Conservation (phyloP, 2,888 invertebrate genomes). For the Phortica magna region DNA sequence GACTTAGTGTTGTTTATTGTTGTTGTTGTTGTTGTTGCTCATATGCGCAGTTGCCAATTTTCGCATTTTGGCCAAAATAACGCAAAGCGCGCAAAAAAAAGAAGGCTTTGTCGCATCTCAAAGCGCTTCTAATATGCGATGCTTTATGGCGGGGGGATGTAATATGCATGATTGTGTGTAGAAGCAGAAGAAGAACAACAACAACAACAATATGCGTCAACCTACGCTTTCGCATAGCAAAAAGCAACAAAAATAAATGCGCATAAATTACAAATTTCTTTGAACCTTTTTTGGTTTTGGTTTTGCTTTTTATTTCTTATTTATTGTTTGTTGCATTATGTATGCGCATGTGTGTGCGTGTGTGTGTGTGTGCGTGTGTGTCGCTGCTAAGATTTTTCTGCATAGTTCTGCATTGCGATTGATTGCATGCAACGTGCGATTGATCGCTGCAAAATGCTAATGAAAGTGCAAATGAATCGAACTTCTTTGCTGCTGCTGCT, state of each 20-base stretch:
- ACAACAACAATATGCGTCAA: background rate
- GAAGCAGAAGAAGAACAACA: background rate
- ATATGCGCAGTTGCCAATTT: constrained; percentile 50
- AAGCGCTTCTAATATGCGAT: no score
- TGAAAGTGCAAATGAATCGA: constrained; percentile 13
- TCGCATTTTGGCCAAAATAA: constrained; percentile 10
- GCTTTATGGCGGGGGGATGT: no score
- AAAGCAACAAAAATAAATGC: constrained; percentile 1
- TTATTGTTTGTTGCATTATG: background rate
- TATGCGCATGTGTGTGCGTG: background rate
- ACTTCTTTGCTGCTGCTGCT: background rate
- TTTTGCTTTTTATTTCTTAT: background rate
- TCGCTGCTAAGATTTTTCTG: background rate
- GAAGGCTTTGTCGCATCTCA: no score
- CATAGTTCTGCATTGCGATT: constrained; percentile 13
- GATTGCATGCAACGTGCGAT: background rate
- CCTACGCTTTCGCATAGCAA: constrained; percentile 11
- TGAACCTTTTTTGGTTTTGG: constrained; percentile 14
- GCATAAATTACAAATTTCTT: constrained; percentile 30
- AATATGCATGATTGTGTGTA: background rate
- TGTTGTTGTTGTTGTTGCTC: background rate
- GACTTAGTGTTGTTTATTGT: background rate
- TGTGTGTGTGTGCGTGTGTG: background rate
- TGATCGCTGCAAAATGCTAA: constrained; percentile 7
- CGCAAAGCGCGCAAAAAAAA: background rate